A percentile compares a stretch with the other conserved stretches of the same genome.
Conservation (phyloP, 2,113 vertebrate genomes). For the Scopus umbretta region DNA sequence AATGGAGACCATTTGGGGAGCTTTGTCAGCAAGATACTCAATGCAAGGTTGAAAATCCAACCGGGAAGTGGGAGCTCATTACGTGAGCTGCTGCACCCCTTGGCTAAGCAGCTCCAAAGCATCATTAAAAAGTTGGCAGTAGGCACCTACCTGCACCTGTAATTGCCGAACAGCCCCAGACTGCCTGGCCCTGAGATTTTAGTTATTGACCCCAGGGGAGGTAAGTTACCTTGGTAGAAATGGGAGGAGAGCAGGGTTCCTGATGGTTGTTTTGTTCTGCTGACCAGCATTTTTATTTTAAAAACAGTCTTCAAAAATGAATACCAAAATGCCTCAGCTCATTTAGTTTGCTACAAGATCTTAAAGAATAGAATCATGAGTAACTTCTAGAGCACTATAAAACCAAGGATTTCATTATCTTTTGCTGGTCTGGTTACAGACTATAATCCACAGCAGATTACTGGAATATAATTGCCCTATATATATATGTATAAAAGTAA, state of each 20-base stretch:
- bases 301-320: neutral
- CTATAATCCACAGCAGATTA: slow-evolving; percentile 54
- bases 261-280: neutral
- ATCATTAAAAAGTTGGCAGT: neutral
- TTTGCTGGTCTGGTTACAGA: slow-evolving; percentile 53
- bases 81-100: neutral
- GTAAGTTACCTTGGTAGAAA: neutral
- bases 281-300: neutral
- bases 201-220: neutral
- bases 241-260: neutral
- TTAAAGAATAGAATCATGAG: slow-evolving; percentile 42
- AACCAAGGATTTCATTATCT: slow-evolving; percentile 60
- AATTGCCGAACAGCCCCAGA: neutral
- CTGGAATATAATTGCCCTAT: slow-evolving; percentile 25
- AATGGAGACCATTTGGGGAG: neutral
- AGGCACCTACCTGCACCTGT: neutral
- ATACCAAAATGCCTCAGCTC: slow-evolving; percentile 41
- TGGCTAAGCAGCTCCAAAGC: neutral
- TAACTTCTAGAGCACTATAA: slow-evolving; percentile 50
- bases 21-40: neutral
- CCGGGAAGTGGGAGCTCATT: neutral
- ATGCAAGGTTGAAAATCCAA: neutral
- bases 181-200: neutral
- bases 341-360: slow-evolving; percentile 40
- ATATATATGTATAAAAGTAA: slow-evolving; percentile 3